Evolutionary conservation across 2,113 vertebrate genomes (phyloP).

Genomic region (Lucifuga dentata): DNA sequence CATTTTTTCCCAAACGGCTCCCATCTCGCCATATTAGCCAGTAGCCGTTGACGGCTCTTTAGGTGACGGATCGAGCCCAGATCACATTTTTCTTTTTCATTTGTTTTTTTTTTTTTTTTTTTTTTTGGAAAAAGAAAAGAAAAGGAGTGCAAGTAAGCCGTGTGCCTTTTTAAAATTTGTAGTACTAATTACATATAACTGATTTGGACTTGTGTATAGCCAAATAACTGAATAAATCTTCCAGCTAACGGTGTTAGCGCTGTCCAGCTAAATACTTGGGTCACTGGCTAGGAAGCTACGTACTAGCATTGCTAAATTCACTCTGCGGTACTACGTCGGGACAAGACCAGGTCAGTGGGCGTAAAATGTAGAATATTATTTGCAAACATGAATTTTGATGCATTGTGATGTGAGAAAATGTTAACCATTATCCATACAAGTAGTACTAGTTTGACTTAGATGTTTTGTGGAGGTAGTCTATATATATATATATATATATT

Average conservation of each 20-base stretch:
- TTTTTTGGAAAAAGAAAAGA: constrained; percentile 70
- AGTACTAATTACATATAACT: neutral
- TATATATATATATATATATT: too few relatives aligned
- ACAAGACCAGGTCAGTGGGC: constrained; percentile 86
- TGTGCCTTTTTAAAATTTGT: constrained; percentile 33
- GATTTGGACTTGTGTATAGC: constrained; percentile 28
- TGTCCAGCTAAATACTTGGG: constrained; percentile 62
- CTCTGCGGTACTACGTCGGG: constrained; percentile 84
- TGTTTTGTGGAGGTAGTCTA: constrained; percentile 16
- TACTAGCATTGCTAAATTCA: constrained; percentile 75
- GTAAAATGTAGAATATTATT: constrained; percentile 11
- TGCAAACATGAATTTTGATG: neutral
- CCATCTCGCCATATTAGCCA: constrained; percentile 63
- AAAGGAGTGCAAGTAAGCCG: constrained; percentile 82
- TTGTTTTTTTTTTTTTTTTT: constrained; percentile 83
- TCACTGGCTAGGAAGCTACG: constrained; percentile 74
- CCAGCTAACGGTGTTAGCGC: constrained; percentile 29
- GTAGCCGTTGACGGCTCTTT: constrained; percentile 88
- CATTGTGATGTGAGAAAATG: neutral
- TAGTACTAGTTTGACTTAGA: neutral
- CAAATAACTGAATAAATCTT: constrained; percentile 1
- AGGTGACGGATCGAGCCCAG: constrained; percentile 79
- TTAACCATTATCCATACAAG: too few relatives aligned
- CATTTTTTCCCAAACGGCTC: constrained; percentile 54
- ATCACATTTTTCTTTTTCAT: constrained; percentile 75